Conservation (phyloP, 2,888 invertebrate species). For the Oithona nana region DNA sequence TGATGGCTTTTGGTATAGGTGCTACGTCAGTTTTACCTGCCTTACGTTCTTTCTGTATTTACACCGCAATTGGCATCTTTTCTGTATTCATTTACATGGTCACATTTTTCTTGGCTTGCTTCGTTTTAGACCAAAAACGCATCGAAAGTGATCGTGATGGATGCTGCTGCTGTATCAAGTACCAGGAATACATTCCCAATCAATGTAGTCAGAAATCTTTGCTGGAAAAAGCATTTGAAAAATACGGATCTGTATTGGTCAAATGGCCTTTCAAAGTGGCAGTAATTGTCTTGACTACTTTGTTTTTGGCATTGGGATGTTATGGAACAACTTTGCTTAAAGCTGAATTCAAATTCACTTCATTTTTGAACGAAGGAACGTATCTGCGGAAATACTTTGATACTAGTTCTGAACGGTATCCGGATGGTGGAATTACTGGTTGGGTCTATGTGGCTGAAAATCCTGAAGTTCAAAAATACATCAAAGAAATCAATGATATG, state of each 20-base stretch:
- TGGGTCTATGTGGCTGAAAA: background rate
- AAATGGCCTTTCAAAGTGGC: constrained; percentile 28
- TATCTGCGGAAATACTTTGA: constrained; percentile 25
- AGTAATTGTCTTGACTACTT: constrained; percentile 26
- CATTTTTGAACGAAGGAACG: constrained; percentile 28
- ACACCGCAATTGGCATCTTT: constrained; percentile 33
- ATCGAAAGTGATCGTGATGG: constrained; percentile 26
- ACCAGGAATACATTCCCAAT: constrained; percentile 36
- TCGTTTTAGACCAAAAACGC: constrained; percentile 31
- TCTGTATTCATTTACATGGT: constrained; percentile 27
- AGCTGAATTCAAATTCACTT: constrained; percentile 30
- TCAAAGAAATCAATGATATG: background rate
- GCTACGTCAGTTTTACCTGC: constrained; percentile 34
- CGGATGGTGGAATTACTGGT: constrained; percentile 19
- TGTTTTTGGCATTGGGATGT: constrained; percentile 26
- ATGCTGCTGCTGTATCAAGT: constrained; percentile 28
- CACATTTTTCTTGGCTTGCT: constrained; percentile 33
- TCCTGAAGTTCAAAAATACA: background rate
- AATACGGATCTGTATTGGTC: constrained; percentile 28
- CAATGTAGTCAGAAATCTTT: constrained; percentile 31
- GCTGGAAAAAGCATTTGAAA: constrained; percentile 30
- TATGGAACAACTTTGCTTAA: constrained; percentile 26
- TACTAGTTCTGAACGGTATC: constrained; percentile 23
- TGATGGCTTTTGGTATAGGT: constrained; percentile 34
- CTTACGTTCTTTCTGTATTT: constrained; percentile 33